Percentiles rank a stretch among this genome's conserved stretches.
Evolutionary conservation across 1,140 invertebrate species (phyloP).

Genomic region (Harlomillsia oculata): DNA sequence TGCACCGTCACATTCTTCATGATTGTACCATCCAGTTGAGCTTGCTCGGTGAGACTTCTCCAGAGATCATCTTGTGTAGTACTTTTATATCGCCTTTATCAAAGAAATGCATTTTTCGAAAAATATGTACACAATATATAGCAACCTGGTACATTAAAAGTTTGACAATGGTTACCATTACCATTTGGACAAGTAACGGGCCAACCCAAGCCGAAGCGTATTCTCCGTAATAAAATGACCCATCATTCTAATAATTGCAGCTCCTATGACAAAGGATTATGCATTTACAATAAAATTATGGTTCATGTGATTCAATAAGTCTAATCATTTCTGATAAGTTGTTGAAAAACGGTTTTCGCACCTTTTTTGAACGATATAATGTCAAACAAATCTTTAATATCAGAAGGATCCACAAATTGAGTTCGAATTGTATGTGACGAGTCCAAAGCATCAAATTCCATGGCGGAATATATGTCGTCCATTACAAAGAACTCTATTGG

Average conservation of each 20-base stretch:
- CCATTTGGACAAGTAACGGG: constrained; percentile 61
- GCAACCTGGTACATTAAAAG: background rate
- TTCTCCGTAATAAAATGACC: constrained; percentile 73
- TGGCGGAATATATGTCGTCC: constrained; percentile 69
- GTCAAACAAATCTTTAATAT: constrained; percentile 90
- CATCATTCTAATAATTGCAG: constrained; percentile 92
- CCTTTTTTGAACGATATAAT: constrained; percentile 85
- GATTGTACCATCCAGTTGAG: constrained; percentile 51
- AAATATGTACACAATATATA: background rate
- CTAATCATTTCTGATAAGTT: background rate
- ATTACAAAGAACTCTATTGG: constrained; percentile 72
- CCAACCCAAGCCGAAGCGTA: constrained; percentile 70
- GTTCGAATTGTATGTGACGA: constrained; percentile 86
- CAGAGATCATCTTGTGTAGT: constrained; percentile 81
- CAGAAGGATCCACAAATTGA: constrained; percentile 72
- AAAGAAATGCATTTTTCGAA: too few species aligned
- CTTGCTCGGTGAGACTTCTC: constrained; percentile 64
- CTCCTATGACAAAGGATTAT: constrained; percentile 38
- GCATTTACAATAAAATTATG: background rate
- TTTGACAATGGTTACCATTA: constrained; percentile 37
- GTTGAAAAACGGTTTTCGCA: background rate
- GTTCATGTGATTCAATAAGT: background rate
- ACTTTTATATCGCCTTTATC: constrained; percentile 56
- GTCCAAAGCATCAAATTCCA: constrained; percentile 70
- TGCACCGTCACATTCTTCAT: background rate